Base-by-base conservation (phyloP, 2,888 invertebrate genomes). In the Cynaeus angustus region DNA sequence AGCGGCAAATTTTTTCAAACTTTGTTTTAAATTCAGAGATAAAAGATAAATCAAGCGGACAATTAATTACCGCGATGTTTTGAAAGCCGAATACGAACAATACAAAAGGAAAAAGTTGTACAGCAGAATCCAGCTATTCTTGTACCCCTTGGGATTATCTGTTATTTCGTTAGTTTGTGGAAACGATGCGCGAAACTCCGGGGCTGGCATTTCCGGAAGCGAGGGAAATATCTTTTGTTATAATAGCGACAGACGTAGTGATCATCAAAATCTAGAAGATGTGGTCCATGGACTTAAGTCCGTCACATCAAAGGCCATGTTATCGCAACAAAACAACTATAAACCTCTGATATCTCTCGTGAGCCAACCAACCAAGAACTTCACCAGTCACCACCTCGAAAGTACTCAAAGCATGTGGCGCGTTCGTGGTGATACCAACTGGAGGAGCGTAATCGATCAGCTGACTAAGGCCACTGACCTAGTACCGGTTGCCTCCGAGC, bases 381-480 rank as follows among this genome's bases (percentile, higher is more conserved):
- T n/a, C 33, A 33, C 28, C 28, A 4, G 28, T 5, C 28, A 28
- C 33, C 33, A 33, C 33, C 33, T 33, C 33, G 9, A n/a, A 33
- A 33, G 33, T 33, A 33, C 33, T 33, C 7, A 33, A 33, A 33
- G 33, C 59, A 59, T 59, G 59, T 58, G 58, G 43, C 28, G 45
- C 45, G 30, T 58, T 14, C 58, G 45, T 59, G 41, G 21, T 61
- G 61, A 50, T 61, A 61, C 61, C 46, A 50, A 50, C 37, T 37
- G 48, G 38, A 53, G 37, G 45, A 62, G 43, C 53, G 64, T 64
- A 74, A 77, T 75, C 75, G 77, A 77, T 77, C 77, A 77, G 77
- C 77, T 77, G 77, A 73, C 72, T 69, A 72, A 69, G 77, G 77
- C 75, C 75, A 75, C 62, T 77, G 77, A 77, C 77, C 77, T 61